Conservation (phyloP, 2,888 invertebrate genomes). For the Parnassius apollo region DNA sequence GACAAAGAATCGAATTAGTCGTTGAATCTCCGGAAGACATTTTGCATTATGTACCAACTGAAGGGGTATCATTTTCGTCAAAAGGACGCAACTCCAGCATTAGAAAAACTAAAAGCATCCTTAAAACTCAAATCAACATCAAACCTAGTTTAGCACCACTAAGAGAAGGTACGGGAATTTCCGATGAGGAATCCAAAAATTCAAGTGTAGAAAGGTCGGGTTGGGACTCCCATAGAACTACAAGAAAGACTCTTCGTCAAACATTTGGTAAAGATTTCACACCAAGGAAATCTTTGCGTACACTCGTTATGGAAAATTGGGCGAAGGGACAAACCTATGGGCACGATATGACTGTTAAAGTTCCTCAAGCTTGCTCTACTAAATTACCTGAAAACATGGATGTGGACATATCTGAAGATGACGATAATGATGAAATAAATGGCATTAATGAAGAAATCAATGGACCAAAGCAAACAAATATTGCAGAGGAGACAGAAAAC, state of each 20-base stretch:
- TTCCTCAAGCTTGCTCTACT: constrained; percentile 38
- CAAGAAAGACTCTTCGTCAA: constrained; percentile 63
- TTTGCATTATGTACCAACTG: constrained; percentile 42
- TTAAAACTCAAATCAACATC: constrained; percentile 40
- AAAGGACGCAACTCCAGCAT: constrained; percentile 49
- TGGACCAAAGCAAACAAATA: constrained; percentile 6
- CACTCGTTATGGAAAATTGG: constrained; percentile 69
- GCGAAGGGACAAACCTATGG: constrained; percentile 53
- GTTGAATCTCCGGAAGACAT: constrained; percentile 55
- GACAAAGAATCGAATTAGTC: constrained; percentile 37
- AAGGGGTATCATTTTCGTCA: constrained; percentile 43
- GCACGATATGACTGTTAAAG: constrained; percentile 40
- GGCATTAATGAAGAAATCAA: constrained; percentile 4
- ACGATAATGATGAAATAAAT: not conserved
- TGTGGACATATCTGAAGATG: constrained; percentile 10
- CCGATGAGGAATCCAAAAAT: constrained; percentile 47
- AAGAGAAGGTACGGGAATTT: constrained; percentile 49
- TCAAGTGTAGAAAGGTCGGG: constrained; percentile 65
- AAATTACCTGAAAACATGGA: constrained; percentile 28
- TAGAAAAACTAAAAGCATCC: constrained; percentile 49
- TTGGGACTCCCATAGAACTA: constrained; percentile 72
- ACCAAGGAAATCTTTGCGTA: constrained; percentile 61
- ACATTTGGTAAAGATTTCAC: constrained; percentile 69
- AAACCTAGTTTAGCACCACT: constrained; percentile 47
- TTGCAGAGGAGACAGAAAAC: constrained; percentile 32